phyloP scores from a whole-genome alignment of 2,888 invertebrate genomes.

The Sycophila texana region DNA sequence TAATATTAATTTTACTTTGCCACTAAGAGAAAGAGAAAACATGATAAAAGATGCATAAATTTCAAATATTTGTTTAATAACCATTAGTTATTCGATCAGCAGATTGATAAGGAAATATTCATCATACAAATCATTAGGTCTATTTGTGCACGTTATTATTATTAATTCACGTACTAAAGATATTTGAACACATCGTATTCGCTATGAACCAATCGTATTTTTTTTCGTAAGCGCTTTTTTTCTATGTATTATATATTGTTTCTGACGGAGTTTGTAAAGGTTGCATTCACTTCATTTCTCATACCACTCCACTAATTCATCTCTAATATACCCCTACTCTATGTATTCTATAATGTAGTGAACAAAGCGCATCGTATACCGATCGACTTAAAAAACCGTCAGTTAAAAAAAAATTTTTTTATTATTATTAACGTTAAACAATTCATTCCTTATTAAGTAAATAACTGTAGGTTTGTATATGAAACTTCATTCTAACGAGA shows the following conservation, averaged over 20 bases:
- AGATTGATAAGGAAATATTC: conserved; percentile 23
- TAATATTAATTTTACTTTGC: too few species aligned
- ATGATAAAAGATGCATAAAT: too few species aligned
- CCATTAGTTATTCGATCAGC: background rate
- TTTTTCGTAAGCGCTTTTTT: conserved; percentile 39
- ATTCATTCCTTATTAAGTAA: background rate
- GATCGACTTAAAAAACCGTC: background rate
- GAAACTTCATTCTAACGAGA: background rate
- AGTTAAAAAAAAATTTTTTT: background rate
- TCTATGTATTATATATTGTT: conserved; percentile 21
- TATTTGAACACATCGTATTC: conserved; percentile 66
- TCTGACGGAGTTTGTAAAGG: conserved; percentile 40
- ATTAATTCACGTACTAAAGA: conserved; percentile 31
- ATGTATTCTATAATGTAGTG: conserved; percentile 19
- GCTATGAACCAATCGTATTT: conserved; percentile 31
- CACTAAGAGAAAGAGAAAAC: too few species aligned
- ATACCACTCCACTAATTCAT: conserved; percentile 10
- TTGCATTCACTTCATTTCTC: conserved; percentile 27
- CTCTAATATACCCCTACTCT: conserved; percentile 9
- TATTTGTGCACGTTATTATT: conserved; percentile 42
- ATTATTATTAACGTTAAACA: too few species aligned
- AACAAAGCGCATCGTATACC: conserved; percentile 12
- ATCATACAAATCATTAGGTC: conserved; percentile 12
- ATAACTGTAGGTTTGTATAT: background rate
- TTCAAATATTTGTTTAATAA: too few species aligned